phyloP scores from a whole-genome alignment of 2,797 vertebrate genomes.

The Sarcoramphus papa region DNA sequence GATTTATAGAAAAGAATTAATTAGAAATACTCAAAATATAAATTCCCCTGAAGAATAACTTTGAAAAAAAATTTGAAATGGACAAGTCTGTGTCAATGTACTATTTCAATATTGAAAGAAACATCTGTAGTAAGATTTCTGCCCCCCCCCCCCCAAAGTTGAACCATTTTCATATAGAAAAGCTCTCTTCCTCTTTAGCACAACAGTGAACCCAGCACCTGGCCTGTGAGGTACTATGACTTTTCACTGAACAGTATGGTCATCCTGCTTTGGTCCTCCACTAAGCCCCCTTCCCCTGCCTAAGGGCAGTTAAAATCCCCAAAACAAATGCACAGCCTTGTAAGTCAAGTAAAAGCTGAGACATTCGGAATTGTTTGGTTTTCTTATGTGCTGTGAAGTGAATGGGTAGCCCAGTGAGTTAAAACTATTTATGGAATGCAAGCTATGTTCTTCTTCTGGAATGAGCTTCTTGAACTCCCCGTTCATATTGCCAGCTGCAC shows the following conservation, averaged over 20 bases:
- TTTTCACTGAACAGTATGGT: neutral
- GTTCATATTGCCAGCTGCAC: neutral
- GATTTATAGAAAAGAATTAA: neutral
- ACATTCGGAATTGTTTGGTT: neutral
- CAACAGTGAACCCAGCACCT: neutral
- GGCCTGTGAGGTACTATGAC: neutral
- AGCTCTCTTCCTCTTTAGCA: neutral
- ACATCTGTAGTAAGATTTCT: neutral
- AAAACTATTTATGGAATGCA: conserved; percentile 7
- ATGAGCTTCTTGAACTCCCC: neutral
- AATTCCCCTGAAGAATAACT: neutral
- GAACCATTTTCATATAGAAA: neutral
- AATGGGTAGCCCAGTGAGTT: neutral
- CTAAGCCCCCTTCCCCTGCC: neutral
- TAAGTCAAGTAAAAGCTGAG: neutral
- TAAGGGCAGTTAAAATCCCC: neutral
- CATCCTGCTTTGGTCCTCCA: neutral
- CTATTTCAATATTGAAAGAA: neutral
- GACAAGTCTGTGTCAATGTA: neutral
- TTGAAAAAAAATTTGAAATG: neutral
- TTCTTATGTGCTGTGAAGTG: neutral
- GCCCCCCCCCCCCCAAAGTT: neutral
- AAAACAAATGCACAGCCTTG: neutral
- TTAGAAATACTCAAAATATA: neutral
- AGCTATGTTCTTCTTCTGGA: neutral